These are phyloP conservation scores for Notamacropus eugenii DNA, from an alignment of 2,797 vertebrate species.

Conservation along the genomic window DNA sequence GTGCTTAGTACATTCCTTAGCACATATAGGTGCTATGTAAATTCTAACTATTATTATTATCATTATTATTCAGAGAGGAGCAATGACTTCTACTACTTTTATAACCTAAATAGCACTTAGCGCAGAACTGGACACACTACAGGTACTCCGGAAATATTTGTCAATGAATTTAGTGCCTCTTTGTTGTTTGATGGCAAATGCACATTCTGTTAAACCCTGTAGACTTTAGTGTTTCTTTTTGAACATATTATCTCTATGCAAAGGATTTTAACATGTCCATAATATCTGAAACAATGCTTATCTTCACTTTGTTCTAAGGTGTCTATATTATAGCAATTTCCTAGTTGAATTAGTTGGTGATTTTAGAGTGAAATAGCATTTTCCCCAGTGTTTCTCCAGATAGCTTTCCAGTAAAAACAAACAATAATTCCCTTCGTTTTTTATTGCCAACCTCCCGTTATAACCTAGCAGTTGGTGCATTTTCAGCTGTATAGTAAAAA, in stretches of 20 bases:
- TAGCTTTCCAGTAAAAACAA: slow-evolving; percentile 14
- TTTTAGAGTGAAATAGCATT: not conserved
- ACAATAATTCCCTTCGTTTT: not conserved
- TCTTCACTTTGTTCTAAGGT: not conserved
- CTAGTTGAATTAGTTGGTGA: not conserved
- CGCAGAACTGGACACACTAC: too few species aligned
- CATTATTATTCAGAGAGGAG: not conserved
- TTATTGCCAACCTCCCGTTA: not conserved
- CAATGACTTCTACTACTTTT: accelerated
- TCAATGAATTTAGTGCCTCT: not conserved
- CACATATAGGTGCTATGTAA: not conserved
- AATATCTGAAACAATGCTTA: too few species aligned
- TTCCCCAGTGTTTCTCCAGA: not conserved
- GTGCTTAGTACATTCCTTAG: not conserved
- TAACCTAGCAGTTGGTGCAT: slow-evolving; percentile 4
- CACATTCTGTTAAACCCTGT: not conserved
- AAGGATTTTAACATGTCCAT: not conserved
- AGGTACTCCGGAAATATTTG: not conserved
- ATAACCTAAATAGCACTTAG: not conserved
- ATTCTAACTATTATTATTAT: not conserved
- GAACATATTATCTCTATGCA: not conserved
- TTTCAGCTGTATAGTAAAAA: not conserved
- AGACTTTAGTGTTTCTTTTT: not conserved
- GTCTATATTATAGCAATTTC: not conserved
- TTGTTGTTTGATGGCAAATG: not conserved